phyloP scores from a whole-genome alignment of 2,888 invertebrate genomes.

The Lacanobia oleracea region DNA sequence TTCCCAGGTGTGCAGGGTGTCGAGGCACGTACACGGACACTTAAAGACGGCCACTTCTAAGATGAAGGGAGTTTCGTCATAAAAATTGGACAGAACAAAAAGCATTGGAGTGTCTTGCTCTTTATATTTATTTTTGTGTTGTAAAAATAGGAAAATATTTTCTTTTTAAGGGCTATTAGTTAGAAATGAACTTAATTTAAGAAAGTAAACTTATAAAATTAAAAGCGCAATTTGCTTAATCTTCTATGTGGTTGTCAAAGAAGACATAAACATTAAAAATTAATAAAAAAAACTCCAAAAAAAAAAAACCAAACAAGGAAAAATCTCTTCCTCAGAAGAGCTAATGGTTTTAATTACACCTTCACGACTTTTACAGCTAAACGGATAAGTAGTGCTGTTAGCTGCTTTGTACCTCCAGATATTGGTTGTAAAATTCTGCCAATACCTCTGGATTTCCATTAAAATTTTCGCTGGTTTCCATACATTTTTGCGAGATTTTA shows the following conservation, averaged over 20 bases:
- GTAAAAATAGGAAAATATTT: conserved; percentile 3
- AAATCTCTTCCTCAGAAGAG: no score
- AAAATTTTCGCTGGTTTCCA: no score
- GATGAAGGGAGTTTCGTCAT: conserved; percentile 90
- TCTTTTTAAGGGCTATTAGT: neutral
- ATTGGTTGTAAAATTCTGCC: no score
- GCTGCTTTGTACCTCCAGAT: neutral
- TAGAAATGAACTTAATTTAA: no score
- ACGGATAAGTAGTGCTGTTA: conserved; percentile 45
- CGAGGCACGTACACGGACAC: conserved; percentile 87
- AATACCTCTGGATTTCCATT: no score
- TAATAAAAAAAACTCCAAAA: no score
- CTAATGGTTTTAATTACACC: conserved; percentile 45
- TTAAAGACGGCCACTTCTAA: conserved; percentile 88
- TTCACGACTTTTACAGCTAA: conserved; percentile 49
- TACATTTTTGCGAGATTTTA: no score
- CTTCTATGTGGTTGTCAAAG: no score
- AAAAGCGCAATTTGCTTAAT: no score
- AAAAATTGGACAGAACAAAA: conserved; percentile 88
- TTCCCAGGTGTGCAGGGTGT: conserved; percentile 90
- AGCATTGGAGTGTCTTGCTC: conserved; percentile 70
- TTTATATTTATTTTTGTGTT: conserved; percentile 50
- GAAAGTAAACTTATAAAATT: no score
- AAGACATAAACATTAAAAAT: no score
- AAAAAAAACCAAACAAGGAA: no score